These are phyloP conservation scores for Pterocles gutturalis DNA, from an alignment of 2,113 vertebrate genomes.

Conservation along the genomic window DNA sequence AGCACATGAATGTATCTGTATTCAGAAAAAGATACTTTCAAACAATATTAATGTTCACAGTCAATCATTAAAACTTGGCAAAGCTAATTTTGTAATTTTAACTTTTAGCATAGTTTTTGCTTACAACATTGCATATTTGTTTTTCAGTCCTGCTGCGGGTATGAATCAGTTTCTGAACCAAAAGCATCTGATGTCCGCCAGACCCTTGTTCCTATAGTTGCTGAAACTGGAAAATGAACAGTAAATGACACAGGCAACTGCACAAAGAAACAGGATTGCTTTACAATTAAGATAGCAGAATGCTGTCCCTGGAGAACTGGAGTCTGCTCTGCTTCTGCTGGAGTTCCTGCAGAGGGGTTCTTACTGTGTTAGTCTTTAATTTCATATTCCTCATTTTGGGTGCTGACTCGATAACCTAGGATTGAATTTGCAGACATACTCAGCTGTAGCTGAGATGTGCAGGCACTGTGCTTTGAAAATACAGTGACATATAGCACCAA, in stretches of 20 bases:
- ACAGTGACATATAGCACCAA: background rate
- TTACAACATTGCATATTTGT: background rate
- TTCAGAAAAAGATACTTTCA: background rate
- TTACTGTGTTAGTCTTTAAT: background rate
- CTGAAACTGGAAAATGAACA: constrained; percentile 11
- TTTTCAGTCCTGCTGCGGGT: background rate
- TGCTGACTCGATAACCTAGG: background rate
- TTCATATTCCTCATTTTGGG: background rate
- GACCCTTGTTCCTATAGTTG: background rate
- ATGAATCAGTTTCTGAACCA: constrained; percentile 18
- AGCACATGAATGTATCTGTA: background rate
- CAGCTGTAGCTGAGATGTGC: background rate
- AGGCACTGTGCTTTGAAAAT: background rate
- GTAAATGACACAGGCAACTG: background rate
- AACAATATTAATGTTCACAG: background rate
- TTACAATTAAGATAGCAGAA: background rate
- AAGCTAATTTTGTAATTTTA: background rate
- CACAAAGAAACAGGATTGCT: background rate
- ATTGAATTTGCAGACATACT: background rate
- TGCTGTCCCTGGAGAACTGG: background rate
- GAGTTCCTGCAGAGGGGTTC: background rate
- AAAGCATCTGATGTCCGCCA: background rate
- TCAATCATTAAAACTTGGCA: background rate
- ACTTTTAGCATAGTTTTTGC: background rate
- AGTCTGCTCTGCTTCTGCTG: background rate